A percentile compares a stretch with the other conserved stretches of the same genome.
Conservation (phyloP, 2,113 vertebrate genomes). For the Rafetus swinhoei region DNA sequence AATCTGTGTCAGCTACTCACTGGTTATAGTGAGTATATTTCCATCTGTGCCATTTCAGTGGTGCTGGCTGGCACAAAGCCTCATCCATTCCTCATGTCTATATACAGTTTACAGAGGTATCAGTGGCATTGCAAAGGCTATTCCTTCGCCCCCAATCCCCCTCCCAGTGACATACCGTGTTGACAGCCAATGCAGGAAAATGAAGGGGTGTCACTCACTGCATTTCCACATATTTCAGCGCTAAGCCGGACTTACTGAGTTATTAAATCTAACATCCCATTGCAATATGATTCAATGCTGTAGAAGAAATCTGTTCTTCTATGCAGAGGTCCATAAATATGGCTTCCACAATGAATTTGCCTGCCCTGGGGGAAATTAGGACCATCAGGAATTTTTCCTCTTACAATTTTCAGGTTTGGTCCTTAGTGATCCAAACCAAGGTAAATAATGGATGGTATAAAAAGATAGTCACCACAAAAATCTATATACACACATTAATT, state of each 20-base stretch:
- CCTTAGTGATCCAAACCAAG: background rate
- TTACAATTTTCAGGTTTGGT: background rate
- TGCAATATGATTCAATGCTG: background rate
- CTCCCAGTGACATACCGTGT: too few species aligned
- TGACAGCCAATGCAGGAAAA: background rate
- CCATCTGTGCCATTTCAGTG: background rate
- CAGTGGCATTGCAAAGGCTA: background rate
- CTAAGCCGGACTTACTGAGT: background rate
- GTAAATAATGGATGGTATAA: background rate
- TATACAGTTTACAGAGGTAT: background rate
- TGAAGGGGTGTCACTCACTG: background rate
- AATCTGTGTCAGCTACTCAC: background rate
- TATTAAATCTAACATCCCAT: background rate
- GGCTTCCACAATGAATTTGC: background rate
- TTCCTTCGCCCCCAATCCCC: background rate
- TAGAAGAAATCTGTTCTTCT: background rate
- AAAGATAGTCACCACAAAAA: background rate
- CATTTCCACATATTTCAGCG: background rate
- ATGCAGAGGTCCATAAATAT: background rate
- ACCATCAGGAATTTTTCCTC: background rate
- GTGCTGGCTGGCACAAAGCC: background rate
- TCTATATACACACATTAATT: background rate
- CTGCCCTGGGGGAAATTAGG: background rate
- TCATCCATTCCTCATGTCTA: background rate
- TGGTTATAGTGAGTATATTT: background rate